Base-by-base conservation (phyloP, 1,140 invertebrate species). In the Colletes gigas region DNA sequence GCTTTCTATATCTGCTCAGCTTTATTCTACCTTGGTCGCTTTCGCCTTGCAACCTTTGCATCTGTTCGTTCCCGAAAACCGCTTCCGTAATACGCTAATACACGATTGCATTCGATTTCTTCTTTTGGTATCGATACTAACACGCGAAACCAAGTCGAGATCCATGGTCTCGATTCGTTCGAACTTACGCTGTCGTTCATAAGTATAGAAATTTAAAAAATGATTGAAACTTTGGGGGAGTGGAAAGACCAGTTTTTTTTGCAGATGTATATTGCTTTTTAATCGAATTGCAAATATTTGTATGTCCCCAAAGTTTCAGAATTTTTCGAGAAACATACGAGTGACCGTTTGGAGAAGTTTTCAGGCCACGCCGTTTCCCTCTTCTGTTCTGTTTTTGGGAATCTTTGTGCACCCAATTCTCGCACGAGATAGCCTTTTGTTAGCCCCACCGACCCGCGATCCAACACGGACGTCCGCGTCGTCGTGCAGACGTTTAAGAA, bases 401-500 rank as follows among this genome's bases (percentile, higher is more conserved):
- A 8, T 4, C 15, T 60, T 47, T 17, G 41, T 17, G 65, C 66
- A 78, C 66, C 66, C 75, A 21, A 52, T 60, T 21, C 30, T 63
- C 14, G 55, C 55, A 71, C 76, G 14, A 30, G 55, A 19, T 19
- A 3, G n/a, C n/a, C 8, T 10, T 10, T 10, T 50, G 1, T 55
- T 17, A 30, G n/a, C 15, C 10, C 15, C 8, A 14, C n/a, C 30
- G 17, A 55, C 14, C 30, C 39, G 30, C 7, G 57, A 30, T 2
- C 2, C 30, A 30, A 30, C 71, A 50, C 76, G 57, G 44, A 44
- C 75, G 75, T 68, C 54, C 39, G 65, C 74, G 59, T 52, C 30
- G 54, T 21, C 17, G 57, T 60, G 10, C 4, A 21, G 12, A 9
- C 12, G 17, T 5, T 7, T 17, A 12, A 9, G 50, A 50, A 50